phyloP scores from a whole-genome alignment of 2,888 invertebrate genomes.

The Megalurothrips usitatus region DNA sequence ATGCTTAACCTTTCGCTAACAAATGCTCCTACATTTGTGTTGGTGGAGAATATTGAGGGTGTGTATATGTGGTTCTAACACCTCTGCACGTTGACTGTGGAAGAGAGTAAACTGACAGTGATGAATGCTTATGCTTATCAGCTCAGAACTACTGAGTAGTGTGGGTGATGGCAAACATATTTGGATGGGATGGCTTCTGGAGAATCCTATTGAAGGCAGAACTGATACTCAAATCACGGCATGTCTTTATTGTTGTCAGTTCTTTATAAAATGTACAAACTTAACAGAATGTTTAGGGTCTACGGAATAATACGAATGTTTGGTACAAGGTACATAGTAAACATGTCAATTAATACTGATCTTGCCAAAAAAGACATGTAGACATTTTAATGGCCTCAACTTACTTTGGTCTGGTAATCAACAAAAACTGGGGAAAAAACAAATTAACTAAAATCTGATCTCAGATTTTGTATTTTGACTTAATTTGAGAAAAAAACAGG shows the following conservation, averaged over 20 bases:
- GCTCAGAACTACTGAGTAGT: too few relatives aligned
- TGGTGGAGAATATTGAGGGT: too few relatives aligned
- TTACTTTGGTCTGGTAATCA: constrained; percentile 15
- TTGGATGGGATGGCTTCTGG: background rate
- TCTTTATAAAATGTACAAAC: constrained; percentile 27
- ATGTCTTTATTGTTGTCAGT: constrained; percentile 21
- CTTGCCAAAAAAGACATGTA: background rate
- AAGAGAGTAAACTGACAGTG: too few relatives aligned
- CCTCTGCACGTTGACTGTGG: too few relatives aligned
- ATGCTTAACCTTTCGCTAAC: too few relatives aligned
- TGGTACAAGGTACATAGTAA: constrained; percentile 9
- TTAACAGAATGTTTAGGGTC: constrained; percentile 26
- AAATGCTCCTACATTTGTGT: too few relatives aligned
- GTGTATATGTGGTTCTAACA: too few relatives aligned
- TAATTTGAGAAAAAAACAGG: background rate
- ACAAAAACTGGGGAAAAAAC: background rate
- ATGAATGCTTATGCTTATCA: too few relatives aligned
- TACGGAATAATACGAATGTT: constrained; percentile 22
- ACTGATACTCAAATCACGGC: background rate
- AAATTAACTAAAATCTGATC: background rate
- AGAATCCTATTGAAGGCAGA: background rate
- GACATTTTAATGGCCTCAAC: background rate
- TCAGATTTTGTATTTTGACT: background rate
- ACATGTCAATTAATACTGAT: constrained; percentile 8
- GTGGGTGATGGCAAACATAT: too few relatives aligned